These are phyloP conservation scores for Dicaeum eximium DNA, from an alignment of 2,113 vertebrate species.

Conservation along the genomic window DNA sequence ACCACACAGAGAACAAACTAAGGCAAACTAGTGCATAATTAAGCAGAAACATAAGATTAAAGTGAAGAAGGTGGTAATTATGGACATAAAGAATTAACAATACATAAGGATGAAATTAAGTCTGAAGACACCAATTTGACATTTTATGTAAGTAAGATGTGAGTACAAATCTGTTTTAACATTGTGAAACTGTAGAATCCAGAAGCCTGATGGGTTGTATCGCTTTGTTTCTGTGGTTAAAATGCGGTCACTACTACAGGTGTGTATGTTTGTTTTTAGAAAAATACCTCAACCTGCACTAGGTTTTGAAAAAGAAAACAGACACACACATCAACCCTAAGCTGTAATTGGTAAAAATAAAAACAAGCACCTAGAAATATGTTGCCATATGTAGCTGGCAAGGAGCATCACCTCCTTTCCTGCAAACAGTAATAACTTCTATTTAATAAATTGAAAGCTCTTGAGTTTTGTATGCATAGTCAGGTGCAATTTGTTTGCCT, in stretches of 20 bases:
- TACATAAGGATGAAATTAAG: background rate
- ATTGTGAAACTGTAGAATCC: background rate
- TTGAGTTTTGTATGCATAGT: background rate
- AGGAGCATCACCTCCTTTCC: background rate
- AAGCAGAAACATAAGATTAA: background rate
- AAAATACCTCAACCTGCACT: background rate
- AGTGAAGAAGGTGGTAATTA: background rate
- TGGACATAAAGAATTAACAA: background rate
- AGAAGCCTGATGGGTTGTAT: background rate
- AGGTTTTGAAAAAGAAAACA: background rate
- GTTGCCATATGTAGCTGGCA: background rate
- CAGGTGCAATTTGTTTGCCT: background rate
- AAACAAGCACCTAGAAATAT: background rate
- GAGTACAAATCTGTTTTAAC: background rate
- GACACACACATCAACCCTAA: background rate
- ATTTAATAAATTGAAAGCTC: background rate
- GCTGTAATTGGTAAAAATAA: background rate
- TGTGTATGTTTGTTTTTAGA: background rate
- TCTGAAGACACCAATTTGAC: background rate
- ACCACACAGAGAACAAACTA: background rate
- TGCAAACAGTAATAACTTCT: background rate
- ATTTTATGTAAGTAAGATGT: background rate
- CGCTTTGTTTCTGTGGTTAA: conserved; percentile 5
- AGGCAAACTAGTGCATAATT: background rate
- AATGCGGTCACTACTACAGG: background rate